Evolutionary conservation across 2,113 vertebrate genomes (phyloP).

Genomic region (Mirza zaza): DNA sequence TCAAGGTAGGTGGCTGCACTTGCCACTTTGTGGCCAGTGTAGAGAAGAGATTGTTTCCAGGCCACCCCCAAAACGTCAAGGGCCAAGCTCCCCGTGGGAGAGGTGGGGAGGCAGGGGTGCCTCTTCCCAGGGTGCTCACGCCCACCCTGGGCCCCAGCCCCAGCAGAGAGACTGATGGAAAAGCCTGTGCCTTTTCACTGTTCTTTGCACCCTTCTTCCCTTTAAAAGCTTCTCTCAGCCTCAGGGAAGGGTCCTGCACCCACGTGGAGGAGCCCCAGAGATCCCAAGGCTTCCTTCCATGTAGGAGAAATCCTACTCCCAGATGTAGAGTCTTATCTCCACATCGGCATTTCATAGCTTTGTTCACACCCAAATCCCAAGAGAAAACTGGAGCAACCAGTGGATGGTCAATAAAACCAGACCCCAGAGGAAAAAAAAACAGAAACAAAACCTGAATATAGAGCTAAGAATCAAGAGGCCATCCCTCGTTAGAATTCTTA

Average conservation of each 20-base stretch:
- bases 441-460: neutral
- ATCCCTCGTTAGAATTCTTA: rapidly evolving
- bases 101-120: neutral
- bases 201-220: neutral
- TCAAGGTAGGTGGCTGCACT: neutral
- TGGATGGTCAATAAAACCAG: neutral
- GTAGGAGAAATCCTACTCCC: neutral
- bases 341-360: neutral
- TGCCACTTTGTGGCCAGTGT: neutral
- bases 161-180: neutral
- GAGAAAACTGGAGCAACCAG: neutral
- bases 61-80: neutral
- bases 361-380: neutral
- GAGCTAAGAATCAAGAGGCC: neutral
- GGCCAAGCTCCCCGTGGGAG: neutral
- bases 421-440: neutral
- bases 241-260: neutral
- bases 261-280: neutral
- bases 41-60: neutral
- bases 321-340: neutral
- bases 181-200: neutral
- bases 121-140: rapidly evolving
- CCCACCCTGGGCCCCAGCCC: too few species aligned
- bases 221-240: neutral
- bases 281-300: rapidly evolving